phyloP scores from a whole-genome alignment of 2,113 vertebrate species.

The Camelus dromedarius region DNA sequence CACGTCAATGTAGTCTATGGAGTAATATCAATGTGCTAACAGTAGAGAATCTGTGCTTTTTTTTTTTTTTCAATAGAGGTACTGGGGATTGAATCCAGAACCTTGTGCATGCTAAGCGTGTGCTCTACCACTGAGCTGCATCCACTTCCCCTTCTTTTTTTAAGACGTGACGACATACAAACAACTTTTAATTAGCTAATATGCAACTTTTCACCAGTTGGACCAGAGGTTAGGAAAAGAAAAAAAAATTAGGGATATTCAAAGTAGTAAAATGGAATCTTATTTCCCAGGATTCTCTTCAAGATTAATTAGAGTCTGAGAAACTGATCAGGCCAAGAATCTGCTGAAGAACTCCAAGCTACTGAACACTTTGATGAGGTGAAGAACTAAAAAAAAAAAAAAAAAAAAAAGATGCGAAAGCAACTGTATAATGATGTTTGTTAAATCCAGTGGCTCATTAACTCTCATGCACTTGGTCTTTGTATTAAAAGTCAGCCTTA shows the following conservation, averaged over 20 bases:
- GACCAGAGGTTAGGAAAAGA: not conserved
- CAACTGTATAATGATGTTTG: constrained; percentile 91
- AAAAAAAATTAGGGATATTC: not conserved
- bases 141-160: not conserved
- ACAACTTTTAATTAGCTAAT: not conserved
- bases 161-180: not conserved
- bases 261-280: not conserved
- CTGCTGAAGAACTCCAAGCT: constrained; percentile 84
- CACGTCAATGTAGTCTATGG: not conserved
- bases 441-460: constrained; percentile 89
- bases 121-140: too few relatives aligned
- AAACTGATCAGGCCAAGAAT: constrained; percentile 54
- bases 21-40: not conserved
- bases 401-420: constrained; percentile 87
- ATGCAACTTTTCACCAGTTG: not conserved
- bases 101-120: too few relatives aligned
- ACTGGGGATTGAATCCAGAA: too few relatives aligned
- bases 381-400: constrained; percentile 47
- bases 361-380: constrained; percentile 83
- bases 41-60: not conserved
- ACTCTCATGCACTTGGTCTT: constrained; percentile 83
- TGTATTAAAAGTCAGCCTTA: constrained; percentile 87
- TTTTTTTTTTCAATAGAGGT: not conserved
- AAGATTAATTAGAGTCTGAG: not conserved
- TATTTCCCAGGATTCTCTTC: not conserved